phyloP scores from a whole-genome alignment of 2,797 vertebrate species.

The Parambassis ranga region DNA sequence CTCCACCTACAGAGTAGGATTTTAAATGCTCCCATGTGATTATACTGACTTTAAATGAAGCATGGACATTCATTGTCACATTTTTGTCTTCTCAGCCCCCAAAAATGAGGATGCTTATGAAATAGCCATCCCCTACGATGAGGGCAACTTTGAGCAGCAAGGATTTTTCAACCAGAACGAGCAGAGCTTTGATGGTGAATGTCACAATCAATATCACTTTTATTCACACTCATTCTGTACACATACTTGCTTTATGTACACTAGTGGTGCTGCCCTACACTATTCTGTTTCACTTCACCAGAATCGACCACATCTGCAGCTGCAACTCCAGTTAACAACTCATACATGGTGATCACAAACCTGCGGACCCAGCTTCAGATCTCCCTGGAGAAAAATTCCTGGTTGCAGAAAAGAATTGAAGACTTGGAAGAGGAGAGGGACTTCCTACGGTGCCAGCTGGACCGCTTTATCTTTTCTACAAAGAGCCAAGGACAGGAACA shows the following conservation, averaged over 20 bases:
- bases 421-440: constrained; percentile 92
- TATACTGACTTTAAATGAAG: neutral
- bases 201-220: neutral
- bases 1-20: constrained; percentile 79
- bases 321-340: constrained; percentile 75
- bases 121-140: constrained; percentile 86
- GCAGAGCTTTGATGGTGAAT: constrained; percentile 84
- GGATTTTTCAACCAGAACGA: constrained; percentile 85
- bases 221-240: neutral
- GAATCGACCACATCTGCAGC: constrained; percentile 64
- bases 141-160: constrained; percentile 84
- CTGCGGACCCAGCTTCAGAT: constrained; percentile 89
- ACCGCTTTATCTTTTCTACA: constrained; percentile 90
- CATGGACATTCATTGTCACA: neutral
- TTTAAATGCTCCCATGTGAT: neutral
- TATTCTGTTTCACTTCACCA: constrained; percentile 15
- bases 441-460: constrained; percentile 89
- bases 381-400: constrained; percentile 91
- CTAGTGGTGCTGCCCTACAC: neutral
- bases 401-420: constrained; percentile 91
- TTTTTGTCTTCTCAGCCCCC: constrained; percentile 71
- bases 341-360: constrained; percentile 84
- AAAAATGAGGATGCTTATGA: constrained; percentile 86
- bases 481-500: constrained; percentile 75
- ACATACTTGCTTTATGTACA: neutral